Evolutionary conservation across 2,797 vertebrate species (phyloP), one percentile per base, ranked within the genome.

Genomic region (Echiichthys vipera): DNA sequence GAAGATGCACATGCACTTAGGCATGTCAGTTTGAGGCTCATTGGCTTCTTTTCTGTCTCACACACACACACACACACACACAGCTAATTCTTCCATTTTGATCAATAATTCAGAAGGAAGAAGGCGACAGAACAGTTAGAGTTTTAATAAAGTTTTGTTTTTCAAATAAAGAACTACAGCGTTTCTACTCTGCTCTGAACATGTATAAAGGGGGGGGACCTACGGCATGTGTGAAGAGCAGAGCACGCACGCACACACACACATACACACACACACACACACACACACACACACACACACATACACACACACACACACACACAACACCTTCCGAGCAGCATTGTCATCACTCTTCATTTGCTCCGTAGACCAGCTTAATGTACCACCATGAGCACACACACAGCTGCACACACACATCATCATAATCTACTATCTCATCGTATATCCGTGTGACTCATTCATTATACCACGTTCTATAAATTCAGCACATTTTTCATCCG

Each of bases 401-500:
- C 25, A 56, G n/a, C n/a, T n/a, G n/a, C n/a, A 57, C 63, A 74
- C 50, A 76, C 74, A 78, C 70, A 83, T 49, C 70, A 79, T 77
- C 81, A 81, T 74, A 81, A 84, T 80, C 78, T 78, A 67, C 72
- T 63, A 81, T 85, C 84, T 82, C 79, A 82, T 77, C 71, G 25
- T 74, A 80, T 86, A 86, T 83, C 77, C 71, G 74, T 27, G 58
- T 55, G 77, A 79, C 66, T 89, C 78, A 78, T 81, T 69, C 65
- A 77, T 88, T 84, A 80, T 59, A 40, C 69, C 7, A 9, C 15
- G 2, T 89, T 83, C 80, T 76, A 75, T 80, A 80, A 81, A 82
- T 88, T 80, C 77, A 85, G 81, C 86, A 71, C n/a, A 42, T 89
- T 87, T 84, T 75, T 83, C 90, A 88, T 67, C 74, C 69, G 39